Percentiles rank a stretch among this genome's conserved stretches.
These are phyloP conservation scores for Toxotes chatareus DNA, from an alignment of 2,113 vertebrate genomes.

Conservation along the genomic window DNA sequence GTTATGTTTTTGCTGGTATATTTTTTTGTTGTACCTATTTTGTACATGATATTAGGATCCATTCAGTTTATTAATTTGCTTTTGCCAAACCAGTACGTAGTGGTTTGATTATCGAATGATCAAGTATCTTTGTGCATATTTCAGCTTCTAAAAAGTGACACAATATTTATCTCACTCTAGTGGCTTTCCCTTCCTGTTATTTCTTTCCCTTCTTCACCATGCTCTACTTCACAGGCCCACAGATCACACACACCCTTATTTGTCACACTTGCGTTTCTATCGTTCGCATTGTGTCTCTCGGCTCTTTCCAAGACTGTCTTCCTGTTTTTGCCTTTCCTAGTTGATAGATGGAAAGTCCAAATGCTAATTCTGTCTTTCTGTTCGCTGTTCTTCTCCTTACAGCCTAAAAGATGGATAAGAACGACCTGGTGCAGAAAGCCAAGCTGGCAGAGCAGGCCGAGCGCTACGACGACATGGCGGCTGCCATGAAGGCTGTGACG, in stretches of 20 bases:
- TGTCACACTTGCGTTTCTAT: conserved; percentile 1
- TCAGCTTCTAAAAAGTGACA: neutral
- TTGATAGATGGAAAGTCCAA: neutral
- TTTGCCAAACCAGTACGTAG: neutral
- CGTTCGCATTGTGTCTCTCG: neutral
- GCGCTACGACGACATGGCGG: conserved; percentile 98
- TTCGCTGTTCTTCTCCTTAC: neutral
- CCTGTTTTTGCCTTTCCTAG: neutral
- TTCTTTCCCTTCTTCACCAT: neutral
- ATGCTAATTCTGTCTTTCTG: neutral
- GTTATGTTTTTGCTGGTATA: neutral
- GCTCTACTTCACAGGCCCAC: neutral
- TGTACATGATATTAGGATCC: neutral
- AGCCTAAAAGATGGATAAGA: conserved; percentile 94
- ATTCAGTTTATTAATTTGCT: neutral
- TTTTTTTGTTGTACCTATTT: neutral
- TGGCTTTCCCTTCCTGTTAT: neutral
- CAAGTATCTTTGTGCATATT: neutral
- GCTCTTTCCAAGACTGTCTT: neutral
- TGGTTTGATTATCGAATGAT: neutral
- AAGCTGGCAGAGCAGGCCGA: conserved; percentile 98
- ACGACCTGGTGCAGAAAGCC: conserved; percentile 98
- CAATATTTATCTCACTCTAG: neutral
- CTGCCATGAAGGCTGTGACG: conserved; percentile 96
- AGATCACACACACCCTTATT: neutral